phyloP scores from a whole-genome alignment of 2,888 invertebrate genomes.

The Pinctada fucata region DNA sequence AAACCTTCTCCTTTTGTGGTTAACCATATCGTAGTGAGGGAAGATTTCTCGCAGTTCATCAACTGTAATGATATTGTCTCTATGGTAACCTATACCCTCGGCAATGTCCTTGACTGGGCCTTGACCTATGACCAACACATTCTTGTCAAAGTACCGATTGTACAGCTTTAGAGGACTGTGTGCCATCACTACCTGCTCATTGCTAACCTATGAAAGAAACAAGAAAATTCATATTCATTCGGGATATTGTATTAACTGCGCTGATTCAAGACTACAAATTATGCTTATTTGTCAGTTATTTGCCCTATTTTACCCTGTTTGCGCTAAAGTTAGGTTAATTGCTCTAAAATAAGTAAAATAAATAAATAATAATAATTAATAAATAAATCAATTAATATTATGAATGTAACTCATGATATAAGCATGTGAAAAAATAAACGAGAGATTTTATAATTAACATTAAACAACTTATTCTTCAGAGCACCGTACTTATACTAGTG shows the following conservation, averaged over 20 bases:
- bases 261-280: background rate
- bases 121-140: slow-evolving; percentile 82
- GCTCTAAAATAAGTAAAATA: too few relatives aligned
- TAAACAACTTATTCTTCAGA: too few relatives aligned
- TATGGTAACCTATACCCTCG: slow-evolving; percentile 80
- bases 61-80: slow-evolving; percentile 80
- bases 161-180: slow-evolving; percentile 83
- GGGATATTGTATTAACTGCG: background rate
- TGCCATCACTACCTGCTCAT: slow-evolving; percentile 83
- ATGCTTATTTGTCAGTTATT: too few relatives aligned
- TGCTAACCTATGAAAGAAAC: slow-evolving; percentile 76
- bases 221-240: too few relatives aligned
- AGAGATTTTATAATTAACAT: too few relatives aligned
- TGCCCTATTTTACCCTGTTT: too few relatives aligned
- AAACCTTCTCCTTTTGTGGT: slow-evolving; percentile 73
- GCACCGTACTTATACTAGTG: too few relatives aligned
- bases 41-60: slow-evolving; percentile 81
- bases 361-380: too few relatives aligned
- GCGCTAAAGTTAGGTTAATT: too few relatives aligned
- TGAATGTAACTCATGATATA: too few relatives aligned
- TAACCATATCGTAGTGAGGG: slow-evolving; percentile 82
- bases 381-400: too few relatives aligned
- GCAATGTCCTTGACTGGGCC: slow-evolving; percentile 80
- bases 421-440: too few relatives aligned
- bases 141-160: slow-evolving; percentile 81